Percentiles rank a stretch among this genome's conserved stretches.
Conservation (phyloP, 2,113 vertebrate genomes). For the Thunnus maccoyii region DNA sequence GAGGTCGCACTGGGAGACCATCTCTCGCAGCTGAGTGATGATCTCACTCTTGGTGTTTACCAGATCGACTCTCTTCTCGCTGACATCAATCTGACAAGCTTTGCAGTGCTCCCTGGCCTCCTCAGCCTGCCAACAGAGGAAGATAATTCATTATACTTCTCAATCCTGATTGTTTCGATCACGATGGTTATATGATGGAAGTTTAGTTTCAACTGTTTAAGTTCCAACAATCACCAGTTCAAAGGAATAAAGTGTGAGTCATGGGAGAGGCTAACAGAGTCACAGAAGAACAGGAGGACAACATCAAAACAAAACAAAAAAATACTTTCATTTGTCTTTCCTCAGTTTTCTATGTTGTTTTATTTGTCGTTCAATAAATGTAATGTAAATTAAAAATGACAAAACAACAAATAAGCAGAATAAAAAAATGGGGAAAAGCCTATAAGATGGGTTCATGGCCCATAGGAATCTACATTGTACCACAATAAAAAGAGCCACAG, state of each 20-base stretch:
- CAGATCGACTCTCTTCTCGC: slow-evolving; percentile 89
- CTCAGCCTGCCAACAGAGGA: slow-evolving; percentile 85
- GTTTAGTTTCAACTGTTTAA: background rate
- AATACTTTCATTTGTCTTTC: no score
- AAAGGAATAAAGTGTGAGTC: background rate
- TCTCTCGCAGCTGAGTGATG: slow-evolving; percentile 91
- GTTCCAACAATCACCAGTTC: background rate
- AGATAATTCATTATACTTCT: background rate
- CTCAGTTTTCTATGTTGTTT: background rate
- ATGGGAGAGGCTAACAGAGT: background rate
- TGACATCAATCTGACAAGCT: slow-evolving; percentile 90
- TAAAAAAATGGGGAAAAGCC: no score
- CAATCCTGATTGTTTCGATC: background rate
- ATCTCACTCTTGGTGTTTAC: slow-evolving; percentile 93
- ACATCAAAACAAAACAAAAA: no score
- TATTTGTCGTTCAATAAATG: background rate
- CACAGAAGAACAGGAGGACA: background rate
- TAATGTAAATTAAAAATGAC: no score
- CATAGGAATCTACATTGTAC: background rate
- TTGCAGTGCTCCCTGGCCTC: slow-evolving; percentile 94
- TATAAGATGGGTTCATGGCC: background rate
- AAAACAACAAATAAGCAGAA: background rate
- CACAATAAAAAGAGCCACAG: background rate
- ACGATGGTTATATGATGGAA: background rate
- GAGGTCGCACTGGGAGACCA: slow-evolving; percentile 97